A percentile compares a stretch with the other conserved stretches of the same genome.
phyloP scores from a whole-genome alignment of 30 jellyfish, hydroid and myxozoan species.

The Nemopilema nomurai region DNA sequence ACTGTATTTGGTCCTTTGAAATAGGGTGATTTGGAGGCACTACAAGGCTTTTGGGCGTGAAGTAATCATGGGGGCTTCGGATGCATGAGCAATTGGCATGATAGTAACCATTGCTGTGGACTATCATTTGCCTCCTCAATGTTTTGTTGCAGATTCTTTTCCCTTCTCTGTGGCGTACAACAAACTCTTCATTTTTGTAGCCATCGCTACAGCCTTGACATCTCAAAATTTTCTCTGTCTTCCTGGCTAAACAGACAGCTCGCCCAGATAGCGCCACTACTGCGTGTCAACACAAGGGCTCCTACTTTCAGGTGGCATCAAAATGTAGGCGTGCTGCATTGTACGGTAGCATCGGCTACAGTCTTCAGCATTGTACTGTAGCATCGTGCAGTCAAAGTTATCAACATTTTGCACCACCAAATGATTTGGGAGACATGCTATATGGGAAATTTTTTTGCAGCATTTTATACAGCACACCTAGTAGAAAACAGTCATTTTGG shows the following conservation, averaged over 20 bases:
- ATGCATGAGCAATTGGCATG: neutral
- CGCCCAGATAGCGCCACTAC: constrained; percentile 12
- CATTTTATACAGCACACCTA: neutral
- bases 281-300: constrained; percentile 4
- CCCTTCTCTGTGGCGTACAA: constrained; percentile 11
- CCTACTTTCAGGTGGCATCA: neutral
- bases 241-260: neutral
- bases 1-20: neutral
- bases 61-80: neutral
- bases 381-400: neutral
- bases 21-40: neutral
- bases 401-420: neutral
- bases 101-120: neutral
- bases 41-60: neutral
- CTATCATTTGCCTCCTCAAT: neutral
- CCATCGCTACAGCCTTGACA: constrained; percentile 24
- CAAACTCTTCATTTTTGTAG: constrained; percentile 2
- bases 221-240: neutral
- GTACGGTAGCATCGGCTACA: no score
- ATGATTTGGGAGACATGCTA: neutral
- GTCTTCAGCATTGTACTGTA: neutral
- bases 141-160: constrained; percentile 4
- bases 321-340: neutral
- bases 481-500: neutral
- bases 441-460: neutral